Base-by-base conservation (phyloP, 1,140 invertebrate species). In the Phymorhynchus buccinoides region DNA sequence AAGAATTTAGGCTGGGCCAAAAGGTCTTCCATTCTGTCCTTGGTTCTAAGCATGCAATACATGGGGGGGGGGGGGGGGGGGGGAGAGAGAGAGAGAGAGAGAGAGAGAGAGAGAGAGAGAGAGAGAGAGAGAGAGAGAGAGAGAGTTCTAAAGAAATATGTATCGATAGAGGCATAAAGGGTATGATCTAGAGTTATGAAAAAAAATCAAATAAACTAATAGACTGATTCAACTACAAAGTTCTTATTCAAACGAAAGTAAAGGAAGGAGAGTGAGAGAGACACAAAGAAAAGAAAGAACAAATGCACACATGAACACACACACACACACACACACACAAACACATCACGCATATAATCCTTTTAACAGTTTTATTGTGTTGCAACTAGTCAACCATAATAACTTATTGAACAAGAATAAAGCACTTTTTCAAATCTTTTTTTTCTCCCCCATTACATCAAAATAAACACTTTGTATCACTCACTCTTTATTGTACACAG, bases 371-470 rank as follows among this genome's bases (percentile, higher is more conserved):
- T 22, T 62, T 27, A 62, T 62, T 27, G 22, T 62, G 4, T 62
- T 27, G 22, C 56, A 62, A 62, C 56, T 6, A 6, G 12, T 62
- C 56, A 62, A 62, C n/a, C 56, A 62, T 62, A 52, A 52, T 52
- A 62, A 62, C 56, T 62, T 27, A 62, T 27, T 62, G 56, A 62
- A 62, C 56, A 27, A 62, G 56, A 62, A 62, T 62, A 62, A 62
- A 62, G 56, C 56, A 62, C 56, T 62, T 62, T 62, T 62, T 62
- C n/a, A 27, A 27, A 0, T 9, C 6, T 2, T 62, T 62, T 62
- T 52, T 52, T 52, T 9, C 22, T 52, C 22, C 22, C 22, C 22
- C 48, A 52, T 18, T 52, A 14, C 48, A 52, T 52, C n/a, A 62
- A 62, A 62, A 62, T 27, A 0, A 27, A 27, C 22, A 9, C 6